Percentiles rank a stretch among this genome's conserved stretches.
Evolutionary conservation across 2,888 invertebrate genomes (phyloP).

Genomic region (Metopia argyrocephala): DNA sequence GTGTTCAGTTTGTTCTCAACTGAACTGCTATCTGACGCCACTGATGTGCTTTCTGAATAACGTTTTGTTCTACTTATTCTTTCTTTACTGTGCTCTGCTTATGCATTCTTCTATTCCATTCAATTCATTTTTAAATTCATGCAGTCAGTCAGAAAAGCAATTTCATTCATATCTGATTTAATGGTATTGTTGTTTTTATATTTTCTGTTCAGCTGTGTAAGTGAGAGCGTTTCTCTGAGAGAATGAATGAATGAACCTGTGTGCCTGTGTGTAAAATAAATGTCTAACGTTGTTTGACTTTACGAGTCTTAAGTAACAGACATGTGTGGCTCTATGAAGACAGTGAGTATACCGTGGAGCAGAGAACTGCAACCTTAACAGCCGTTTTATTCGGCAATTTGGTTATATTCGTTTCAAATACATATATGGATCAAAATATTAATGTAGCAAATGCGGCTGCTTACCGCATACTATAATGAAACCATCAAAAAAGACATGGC

Average conservation of each 20-base stretch:
- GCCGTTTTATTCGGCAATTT: too few relatives aligned
- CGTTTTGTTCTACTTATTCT: not conserved
- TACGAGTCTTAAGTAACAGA: constrained; percentile 3
- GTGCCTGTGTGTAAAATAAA: not conserved
- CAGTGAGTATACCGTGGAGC: too few relatives aligned
- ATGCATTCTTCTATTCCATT: constrained; percentile 10
- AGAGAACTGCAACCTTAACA: too few relatives aligned
- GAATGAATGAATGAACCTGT: not conserved
- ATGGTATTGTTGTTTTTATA: not conserved
- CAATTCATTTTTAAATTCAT: constrained; percentile 8
- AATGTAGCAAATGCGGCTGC: too few relatives aligned
- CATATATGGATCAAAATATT: too few relatives aligned
- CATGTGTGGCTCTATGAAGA: not conserved
- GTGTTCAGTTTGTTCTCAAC: not conserved
- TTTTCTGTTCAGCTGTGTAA: not conserved
- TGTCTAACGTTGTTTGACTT: constrained; percentile 2
- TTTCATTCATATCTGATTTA: constrained; percentile 26
- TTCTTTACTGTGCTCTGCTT: not conserved
- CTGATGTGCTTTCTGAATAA: not conserved
- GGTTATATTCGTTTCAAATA: too few relatives aligned
- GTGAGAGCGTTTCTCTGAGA: not conserved
- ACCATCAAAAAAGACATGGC: too few relatives aligned
- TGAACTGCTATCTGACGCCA: not conserved
- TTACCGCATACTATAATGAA: too few relatives aligned
- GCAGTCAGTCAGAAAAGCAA: constrained; percentile 42